phyloP scores from a whole-genome alignment of 2,888 invertebrate genomes.

The Hypselothyrea guttata region DNA sequence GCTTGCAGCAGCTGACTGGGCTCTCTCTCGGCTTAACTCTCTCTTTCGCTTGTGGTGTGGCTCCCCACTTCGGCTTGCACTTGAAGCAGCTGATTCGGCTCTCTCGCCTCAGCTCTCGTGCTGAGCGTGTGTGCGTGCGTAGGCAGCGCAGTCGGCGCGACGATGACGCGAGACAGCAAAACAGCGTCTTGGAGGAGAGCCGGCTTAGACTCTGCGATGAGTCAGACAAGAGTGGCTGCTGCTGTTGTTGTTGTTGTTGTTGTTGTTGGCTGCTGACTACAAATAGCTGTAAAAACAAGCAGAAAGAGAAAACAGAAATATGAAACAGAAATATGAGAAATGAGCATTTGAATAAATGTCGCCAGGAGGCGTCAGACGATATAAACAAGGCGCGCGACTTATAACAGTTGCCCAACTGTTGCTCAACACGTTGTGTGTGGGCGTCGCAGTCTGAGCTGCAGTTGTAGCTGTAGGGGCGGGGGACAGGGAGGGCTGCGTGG shows the following conservation, averaged over 20 bases:
- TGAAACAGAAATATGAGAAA: conserved; percentile 24
- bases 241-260: neutral
- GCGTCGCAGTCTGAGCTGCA: conserved; percentile 36
- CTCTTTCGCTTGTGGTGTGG: conserved; percentile 25
- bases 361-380: conserved; percentile 66
- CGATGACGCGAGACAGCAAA: conserved; percentile 58
- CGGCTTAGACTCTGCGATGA: conserved; percentile 62
- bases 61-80: no score
- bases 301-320: conserved; percentile 19
- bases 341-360: conserved; percentile 32
- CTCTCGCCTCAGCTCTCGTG: conserved; percentile 3
- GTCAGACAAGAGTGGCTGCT: conserved; percentile 31
- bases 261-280: conserved; percentile 31
- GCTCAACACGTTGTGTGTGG: conserved; percentile 39
- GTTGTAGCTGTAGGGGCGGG: conserved; percentile 29
- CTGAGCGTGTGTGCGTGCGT: conserved; percentile 36
- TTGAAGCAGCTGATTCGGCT: no score
- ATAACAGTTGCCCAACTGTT: conserved; percentile 10
- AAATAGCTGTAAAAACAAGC: conserved; percentile 40
- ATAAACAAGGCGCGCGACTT: conserved; percentile 38
- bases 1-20: no score
- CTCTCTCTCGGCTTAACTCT: neutral
- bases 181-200: conserved; percentile 51
- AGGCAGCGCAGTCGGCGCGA: conserved; percentile 48
- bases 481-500: conserved; percentile 34